Percentiles rank a stretch among this genome's conserved stretches.
Conservation (phyloP, 2,797 vertebrate genomes). For the Melanotaenia maccullochi region DNA sequence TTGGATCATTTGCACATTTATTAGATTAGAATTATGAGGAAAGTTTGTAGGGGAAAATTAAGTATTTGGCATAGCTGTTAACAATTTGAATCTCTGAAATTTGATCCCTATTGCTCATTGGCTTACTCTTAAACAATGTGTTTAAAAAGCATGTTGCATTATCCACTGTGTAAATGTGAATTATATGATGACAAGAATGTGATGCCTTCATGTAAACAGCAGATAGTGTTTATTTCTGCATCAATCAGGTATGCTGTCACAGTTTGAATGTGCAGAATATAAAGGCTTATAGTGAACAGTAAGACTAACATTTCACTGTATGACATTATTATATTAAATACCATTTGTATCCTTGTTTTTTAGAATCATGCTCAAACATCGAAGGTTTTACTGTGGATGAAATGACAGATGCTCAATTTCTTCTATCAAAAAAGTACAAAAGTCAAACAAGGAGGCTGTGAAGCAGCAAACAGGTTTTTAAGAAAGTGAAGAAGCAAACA, state of each 20-base stretch:
- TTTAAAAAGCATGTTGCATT: background rate
- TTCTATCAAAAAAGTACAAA: slow-evolving; percentile 23
- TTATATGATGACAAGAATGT: background rate
- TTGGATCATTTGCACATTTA: background rate
- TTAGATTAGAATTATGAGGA: background rate
- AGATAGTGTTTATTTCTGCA: slow-evolving; percentile 44
- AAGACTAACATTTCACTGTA: slow-evolving; percentile 2
- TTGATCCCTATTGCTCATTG: background rate
- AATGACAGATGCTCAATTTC: slow-evolving; percentile 1
- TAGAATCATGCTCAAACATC: slow-evolving; percentile 19
- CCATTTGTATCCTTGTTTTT: background rate
- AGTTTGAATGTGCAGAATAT: slow-evolving; percentile 19
- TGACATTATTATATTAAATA: slow-evolving; percentile 5
- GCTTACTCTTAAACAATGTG: background rate
- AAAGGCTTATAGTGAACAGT: slow-evolving; percentile 25
- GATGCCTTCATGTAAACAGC: background rate
- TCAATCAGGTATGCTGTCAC: slow-evolving; percentile 24
- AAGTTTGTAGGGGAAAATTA: background rate
- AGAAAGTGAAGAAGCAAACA: slow-evolving; percentile 27
- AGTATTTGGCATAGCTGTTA: background rate
- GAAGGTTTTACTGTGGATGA: slow-evolving; percentile 9
- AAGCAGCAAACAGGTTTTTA: slow-evolving; percentile 8
- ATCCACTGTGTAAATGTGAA: background rate
- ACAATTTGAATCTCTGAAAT: background rate
- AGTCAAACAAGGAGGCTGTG: slow-evolving; percentile 28